Conservation (phyloP, 2,888 invertebrate species). For the Hydrotaea cyrtoneurina region DNA sequence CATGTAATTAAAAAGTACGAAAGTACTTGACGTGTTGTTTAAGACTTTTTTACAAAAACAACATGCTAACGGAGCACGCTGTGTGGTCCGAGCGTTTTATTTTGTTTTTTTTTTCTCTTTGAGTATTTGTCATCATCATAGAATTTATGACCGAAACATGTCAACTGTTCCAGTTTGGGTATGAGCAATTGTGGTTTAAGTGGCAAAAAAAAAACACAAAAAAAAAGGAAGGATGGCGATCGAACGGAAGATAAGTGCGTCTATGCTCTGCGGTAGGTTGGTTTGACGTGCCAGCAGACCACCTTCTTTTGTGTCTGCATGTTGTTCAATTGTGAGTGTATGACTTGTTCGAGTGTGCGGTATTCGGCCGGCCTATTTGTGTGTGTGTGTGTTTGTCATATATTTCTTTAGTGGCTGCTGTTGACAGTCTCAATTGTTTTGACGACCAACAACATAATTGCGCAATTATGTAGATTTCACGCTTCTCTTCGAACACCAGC, state of each 20-base stretch:
- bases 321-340: background rate
- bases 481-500: constrained; percentile 53
- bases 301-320: constrained; percentile 8
- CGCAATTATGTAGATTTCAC: constrained; percentile 71
- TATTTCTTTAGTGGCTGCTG: constrained; percentile 35
- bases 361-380: background rate
- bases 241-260: constrained; percentile 22
- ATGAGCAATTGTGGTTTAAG: constrained; percentile 30
- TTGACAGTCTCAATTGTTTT: constrained; percentile 68
- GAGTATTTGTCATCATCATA: constrained; percentile 28
- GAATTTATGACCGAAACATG: constrained; percentile 64
- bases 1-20: constrained; percentile 46
- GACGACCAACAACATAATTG: constrained; percentile 71
- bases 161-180: constrained; percentile 42
- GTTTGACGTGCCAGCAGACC: constrained; percentile 24
- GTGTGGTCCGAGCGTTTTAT: constrained; percentile 50
- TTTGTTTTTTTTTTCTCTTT: background rate
- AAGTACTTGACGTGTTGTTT: constrained; percentile 55
- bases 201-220: too few relatives aligned
- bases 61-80: background rate
- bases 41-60: background rate
- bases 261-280: constrained; percentile 63
- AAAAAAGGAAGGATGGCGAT: background rate
- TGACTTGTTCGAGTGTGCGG: background rate
- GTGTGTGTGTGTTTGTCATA: background rate